These are phyloP conservation scores for Heliconius congener DNA, from an alignment of 1,140 invertebrate genomes.

Conservation along the genomic window DNA sequence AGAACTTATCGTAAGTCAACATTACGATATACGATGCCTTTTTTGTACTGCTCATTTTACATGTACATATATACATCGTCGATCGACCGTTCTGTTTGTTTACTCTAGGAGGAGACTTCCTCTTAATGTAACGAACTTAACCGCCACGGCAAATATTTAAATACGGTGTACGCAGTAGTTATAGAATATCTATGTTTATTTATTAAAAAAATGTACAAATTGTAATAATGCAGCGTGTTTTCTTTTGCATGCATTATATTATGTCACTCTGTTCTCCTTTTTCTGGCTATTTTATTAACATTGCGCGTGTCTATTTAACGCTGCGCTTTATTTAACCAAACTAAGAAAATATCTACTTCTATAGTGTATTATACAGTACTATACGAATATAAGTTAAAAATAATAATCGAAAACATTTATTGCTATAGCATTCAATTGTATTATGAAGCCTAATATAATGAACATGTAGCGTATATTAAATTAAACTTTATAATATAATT, in stretches of 20 bases:
- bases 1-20: slow-evolving; percentile 15
- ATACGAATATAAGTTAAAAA: too few species aligned
- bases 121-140: slow-evolving; percentile 1
- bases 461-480: too few species aligned
- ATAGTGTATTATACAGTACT: too few species aligned
- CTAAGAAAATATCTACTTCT: too few species aligned
- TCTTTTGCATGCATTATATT: background rate
- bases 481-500: too few species aligned
- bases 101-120: background rate
- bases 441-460: too few species aligned
- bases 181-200: background rate
- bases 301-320: too few species aligned
- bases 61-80: background rate
- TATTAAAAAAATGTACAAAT: too few species aligned
- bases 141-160: background rate
- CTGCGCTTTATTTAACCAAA: too few species aligned
- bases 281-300: background rate
- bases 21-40: slow-evolving; percentile 10
- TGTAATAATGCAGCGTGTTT: too few species aligned
- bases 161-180: background rate
- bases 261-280: background rate
- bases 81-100: background rate
- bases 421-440: too few species aligned
- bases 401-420: too few species aligned
- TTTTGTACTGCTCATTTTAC: slow-evolving; percentile 1